Percentiles rank a stretch among this genome's conserved stretches.
These are phyloP conservation scores for Camponotus fellah DNA, from an alignment of 2,888 invertebrate species.

Conservation along the genomic window DNA sequence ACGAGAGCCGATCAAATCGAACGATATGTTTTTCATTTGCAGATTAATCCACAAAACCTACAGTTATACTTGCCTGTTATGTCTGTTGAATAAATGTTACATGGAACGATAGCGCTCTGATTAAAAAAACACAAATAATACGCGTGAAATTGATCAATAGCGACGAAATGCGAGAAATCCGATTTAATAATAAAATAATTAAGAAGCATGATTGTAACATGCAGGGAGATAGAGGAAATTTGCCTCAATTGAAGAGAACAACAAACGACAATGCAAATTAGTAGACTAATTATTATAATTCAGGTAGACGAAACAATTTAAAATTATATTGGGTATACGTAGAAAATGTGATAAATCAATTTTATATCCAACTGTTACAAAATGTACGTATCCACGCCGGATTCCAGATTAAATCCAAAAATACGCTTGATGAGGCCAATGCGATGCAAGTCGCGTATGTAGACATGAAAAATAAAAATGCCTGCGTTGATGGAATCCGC, in stretches of 20 bases:
- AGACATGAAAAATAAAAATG: constrained; percentile 47
- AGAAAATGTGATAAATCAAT: constrained; percentile 28
- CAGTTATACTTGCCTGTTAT: neutral
- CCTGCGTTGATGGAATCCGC: constrained; percentile 37
- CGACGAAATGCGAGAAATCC: constrained; percentile 13
- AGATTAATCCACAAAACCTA: neutral
- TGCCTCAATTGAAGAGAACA: constrained; percentile 38
- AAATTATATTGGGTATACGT: constrained; percentile 25
- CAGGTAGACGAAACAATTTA: neutral
- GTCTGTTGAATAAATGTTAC: neutral
- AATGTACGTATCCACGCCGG: neutral
- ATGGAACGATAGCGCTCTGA: neutral
- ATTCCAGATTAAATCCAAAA: constrained; percentile 47
- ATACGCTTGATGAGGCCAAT: constrained; percentile 43
- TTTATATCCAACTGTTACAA: constrained; percentile 1
- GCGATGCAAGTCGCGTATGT: constrained; percentile 42
- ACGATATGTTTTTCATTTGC: neutral
- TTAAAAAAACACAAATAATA: constrained; percentile 29
- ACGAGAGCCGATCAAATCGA: constrained; percentile 31
- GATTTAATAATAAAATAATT: constrained; percentile 33
- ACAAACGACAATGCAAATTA: constrained; percentile 36
- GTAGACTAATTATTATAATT: constrained; percentile 35
- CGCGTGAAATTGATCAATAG: neutral
- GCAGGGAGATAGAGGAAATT: constrained; percentile 3
- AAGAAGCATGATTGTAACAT: constrained; percentile 28